Percentiles rank a stretch among this genome's conserved stretches.
These are phyloP conservation scores for Tapirus terrestris DNA, from an alignment of 2,113 vertebrate species.

Conservation along the genomic window DNA sequence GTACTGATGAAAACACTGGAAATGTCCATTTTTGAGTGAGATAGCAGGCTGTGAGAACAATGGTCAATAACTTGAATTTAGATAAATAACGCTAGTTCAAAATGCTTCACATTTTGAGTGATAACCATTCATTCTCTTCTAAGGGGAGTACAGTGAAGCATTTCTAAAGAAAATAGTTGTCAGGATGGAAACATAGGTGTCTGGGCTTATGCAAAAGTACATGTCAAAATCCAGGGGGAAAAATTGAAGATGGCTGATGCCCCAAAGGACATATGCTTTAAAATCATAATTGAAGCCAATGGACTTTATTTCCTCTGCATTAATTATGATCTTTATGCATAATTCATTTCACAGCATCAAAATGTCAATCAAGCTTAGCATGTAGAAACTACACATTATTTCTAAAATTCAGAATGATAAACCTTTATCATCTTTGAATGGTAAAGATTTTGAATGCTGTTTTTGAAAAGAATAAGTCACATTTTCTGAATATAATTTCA, in stretches of 20 bases:
- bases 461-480: not conserved
- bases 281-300: conserved; percentile 28
- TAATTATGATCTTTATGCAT: conserved; percentile 28
- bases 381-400: conserved; percentile 9
- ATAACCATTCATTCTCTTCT: conserved; percentile 1
- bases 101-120: not conserved
- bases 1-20: not conserved
- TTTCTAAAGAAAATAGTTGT: not conserved
- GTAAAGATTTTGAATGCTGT: not conserved
- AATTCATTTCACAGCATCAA: conserved; percentile 53
- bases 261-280: not conserved
- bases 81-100: not conserved
- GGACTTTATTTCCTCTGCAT: conserved; percentile 16
- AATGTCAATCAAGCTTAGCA: conserved; percentile 44
- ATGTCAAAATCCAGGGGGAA: conserved; percentile 10
- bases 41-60: not conserved
- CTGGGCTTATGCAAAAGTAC: not conserved
- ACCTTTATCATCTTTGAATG: not conserved
- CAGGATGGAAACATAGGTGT: not conserved
- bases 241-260: not conserved
- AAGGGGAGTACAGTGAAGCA: not conserved
- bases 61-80: not conserved
- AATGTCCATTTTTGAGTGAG: not conserved
- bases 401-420: conserved; percentile 18
- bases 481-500: conserved; percentile 46